Evolutionary conservation across 2,113 vertebrate species (phyloP), one percentile per base, ranked within the genome.

Genomic region (Numenius arquata): DNA sequence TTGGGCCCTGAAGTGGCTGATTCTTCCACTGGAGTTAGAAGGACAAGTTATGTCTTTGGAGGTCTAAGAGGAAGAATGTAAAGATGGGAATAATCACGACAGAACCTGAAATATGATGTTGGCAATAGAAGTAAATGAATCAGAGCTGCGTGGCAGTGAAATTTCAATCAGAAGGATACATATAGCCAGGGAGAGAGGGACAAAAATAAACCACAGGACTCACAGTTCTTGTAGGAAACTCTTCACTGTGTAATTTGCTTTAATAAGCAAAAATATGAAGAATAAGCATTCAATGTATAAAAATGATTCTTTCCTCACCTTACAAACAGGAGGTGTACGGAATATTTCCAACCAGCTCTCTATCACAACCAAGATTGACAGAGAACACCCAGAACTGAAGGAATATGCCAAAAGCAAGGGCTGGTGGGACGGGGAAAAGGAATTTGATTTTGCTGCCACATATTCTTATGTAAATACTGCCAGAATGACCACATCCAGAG

Each of bases 261-360:
- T 56, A 85, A 40, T 66, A 89, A 92, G 15, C 23, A 68, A 83
- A 70, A 88, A 63, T 29, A 61, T 6, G 26, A 82, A 81, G 50
- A 72, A 58, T 86, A 88, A 50, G 5, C 6, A 70, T 74, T 90
- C 3, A 1, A 4, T n/a, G 11, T 62, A 70, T 47, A 88, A 73
- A 83, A 59, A 41, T 34, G 3, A 34, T 92, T 94, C 26, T 77
- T 67, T 91, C 32, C 3, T 8, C 15, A 75, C 89, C 81, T 97
- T 96, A 29, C 72, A 89, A 97, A 97, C 70, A 98, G 99, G 95
- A 53, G 99, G 99, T 15, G 73, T 98, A 94, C 98, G 99, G 63
- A 99, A 99, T 97, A 99, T 99, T 98, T 99, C 99, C 59, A 99
- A 99, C 95, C 98, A 99, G 96, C 98, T 99, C 68, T 98, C 98